Percentiles rank a stretch among this genome's conserved stretches.
These are phyloP conservation scores for Psix sp. DNA, from an alignment of 1,140 invertebrate genomes.

Conservation along the genomic window DNA sequence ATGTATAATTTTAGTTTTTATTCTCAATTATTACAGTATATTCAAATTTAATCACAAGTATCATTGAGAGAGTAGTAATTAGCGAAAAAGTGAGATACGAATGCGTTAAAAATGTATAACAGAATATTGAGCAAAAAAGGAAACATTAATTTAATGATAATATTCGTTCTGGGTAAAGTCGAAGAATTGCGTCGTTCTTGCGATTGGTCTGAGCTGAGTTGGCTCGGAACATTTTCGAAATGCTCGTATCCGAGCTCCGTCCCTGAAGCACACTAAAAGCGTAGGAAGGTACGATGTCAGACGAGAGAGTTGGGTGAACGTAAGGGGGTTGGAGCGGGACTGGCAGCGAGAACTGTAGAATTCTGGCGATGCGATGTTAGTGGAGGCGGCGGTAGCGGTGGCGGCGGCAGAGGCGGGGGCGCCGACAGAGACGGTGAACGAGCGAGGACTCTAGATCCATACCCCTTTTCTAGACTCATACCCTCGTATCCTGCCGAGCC, in stretches of 20 bases:
- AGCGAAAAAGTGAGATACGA: neutral
- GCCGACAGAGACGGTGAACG: conserved; percentile 28
- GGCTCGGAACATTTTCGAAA: conserved; percentile 48
- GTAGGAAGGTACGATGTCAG: conserved; percentile 64
- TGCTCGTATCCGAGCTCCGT: conserved; percentile 53
- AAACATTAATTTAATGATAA: conserved; percentile 7
- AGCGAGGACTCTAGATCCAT: conserved; percentile 71
- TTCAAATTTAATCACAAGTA: too few species aligned
- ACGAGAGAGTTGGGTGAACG: conserved; percentile 60
- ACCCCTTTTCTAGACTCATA: conserved; percentile 75
- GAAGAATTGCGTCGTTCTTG: conserved; percentile 20
- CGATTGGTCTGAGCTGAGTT: conserved; percentile 14
- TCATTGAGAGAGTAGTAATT: too few species aligned
- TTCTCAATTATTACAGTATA: too few species aligned
- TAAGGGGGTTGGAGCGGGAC: conserved; percentile 58
- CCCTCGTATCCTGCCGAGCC: conserved; percentile 63
- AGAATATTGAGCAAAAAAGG: neutral
- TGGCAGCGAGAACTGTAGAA: conserved; percentile 62
- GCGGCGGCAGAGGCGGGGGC: conserved; percentile 19
- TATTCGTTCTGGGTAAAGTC: conserved; percentile 8
- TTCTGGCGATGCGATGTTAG: conserved; percentile 61
- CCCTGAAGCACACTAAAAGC: conserved; percentile 61
- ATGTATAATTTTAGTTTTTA: too few species aligned
- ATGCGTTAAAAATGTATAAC: too few species aligned
- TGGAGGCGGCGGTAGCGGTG: conserved; percentile 33